These are phyloP conservation scores for Stichopus chloronotus DNA, from an alignment of 35 echinoderm and acorn worm species.

Conservation along the genomic window DNA sequence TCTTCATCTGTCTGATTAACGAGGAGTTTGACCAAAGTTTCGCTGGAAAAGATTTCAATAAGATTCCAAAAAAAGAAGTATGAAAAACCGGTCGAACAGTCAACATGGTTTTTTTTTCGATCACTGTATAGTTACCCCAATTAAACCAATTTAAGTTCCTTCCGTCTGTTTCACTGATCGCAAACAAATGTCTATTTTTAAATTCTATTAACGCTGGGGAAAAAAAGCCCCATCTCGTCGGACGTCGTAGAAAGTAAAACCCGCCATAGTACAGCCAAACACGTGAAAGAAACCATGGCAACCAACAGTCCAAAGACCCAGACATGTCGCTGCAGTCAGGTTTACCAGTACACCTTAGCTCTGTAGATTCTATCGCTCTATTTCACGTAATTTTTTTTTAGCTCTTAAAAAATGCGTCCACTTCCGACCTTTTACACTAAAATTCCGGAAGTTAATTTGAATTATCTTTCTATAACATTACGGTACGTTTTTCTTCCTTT, in stretches of 20 bases:
- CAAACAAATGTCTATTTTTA: constrained; percentile 1
- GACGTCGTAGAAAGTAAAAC: neutral
- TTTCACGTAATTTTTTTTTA: too few species aligned
- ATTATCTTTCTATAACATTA: too few species aligned
- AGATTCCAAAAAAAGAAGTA: neutral
- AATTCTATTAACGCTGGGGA: neutral
- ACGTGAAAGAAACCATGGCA: neutral
- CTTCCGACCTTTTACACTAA: too few species aligned
- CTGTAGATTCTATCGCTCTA: too few species aligned
- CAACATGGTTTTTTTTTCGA: neutral
- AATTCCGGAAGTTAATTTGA: too few species aligned
- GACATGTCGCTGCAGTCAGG: neutral
- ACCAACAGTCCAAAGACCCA: neutral
- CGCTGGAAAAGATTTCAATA: neutral
- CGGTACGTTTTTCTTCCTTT: too few species aligned
- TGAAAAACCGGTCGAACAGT: neutral
- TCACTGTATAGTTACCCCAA: neutral
- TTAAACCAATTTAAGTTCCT: neutral
- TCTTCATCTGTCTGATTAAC: neutral
- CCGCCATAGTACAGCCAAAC: neutral
- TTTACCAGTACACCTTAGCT: neutral
- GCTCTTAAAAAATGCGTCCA: too few species aligned
- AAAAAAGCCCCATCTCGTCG: neutral
- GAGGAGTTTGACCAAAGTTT: neutral
- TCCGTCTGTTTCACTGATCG: neutral